Percentiles rank a stretch among this genome's conserved stretches.
These are phyloP conservation scores for Sebastes oblongus DNA, from an alignment of 2,797 vertebrate genomes.

Conservation along the genomic window DNA sequence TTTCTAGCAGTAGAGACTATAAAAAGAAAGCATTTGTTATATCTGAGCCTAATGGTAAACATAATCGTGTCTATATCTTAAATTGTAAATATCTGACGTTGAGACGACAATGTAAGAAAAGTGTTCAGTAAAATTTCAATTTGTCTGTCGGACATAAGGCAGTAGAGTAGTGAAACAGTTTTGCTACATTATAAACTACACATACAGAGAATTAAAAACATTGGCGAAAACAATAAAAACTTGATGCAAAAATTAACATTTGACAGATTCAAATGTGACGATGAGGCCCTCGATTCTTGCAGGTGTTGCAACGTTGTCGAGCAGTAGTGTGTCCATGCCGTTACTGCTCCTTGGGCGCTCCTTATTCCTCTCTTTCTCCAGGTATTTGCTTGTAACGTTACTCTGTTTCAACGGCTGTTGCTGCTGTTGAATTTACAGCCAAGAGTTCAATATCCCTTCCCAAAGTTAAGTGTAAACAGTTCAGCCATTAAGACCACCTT, in stretches of 20 bases:
- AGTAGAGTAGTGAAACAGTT: slow-evolving; percentile 65
- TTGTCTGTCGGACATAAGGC: slow-evolving; percentile 68
- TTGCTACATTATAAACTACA: slow-evolving; percentile 77
- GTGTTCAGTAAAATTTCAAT: slow-evolving; percentile 69
- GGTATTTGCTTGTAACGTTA: slow-evolving; percentile 32
- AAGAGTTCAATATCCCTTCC: slow-evolving; percentile 68
- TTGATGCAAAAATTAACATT: slow-evolving; percentile 62
- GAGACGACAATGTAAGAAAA: slow-evolving; percentile 70
- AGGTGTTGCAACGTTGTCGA: slow-evolving; percentile 51
- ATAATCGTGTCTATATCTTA: slow-evolving; percentile 70
- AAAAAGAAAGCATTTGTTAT: slow-evolving; percentile 77
- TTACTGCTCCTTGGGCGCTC: slow-evolving; percentile 58
- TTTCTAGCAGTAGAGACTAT: slow-evolving; percentile 80
- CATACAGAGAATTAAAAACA: slow-evolving; percentile 73
- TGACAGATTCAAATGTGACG: slow-evolving; percentile 49
- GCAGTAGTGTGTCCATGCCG: slow-evolving; percentile 75
- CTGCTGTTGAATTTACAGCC: slow-evolving; percentile 53
- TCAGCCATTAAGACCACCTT: slow-evolving; percentile 80
- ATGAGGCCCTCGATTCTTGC: slow-evolving; percentile 45
- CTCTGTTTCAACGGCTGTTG: slow-evolving; percentile 38
- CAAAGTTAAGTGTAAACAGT: slow-evolving; percentile 85
- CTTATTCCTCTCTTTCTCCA: slow-evolving; percentile 40
- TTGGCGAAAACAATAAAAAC: slow-evolving; percentile 69
- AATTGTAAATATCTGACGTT: slow-evolving; percentile 74
- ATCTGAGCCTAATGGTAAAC: slow-evolving; percentile 78